phyloP scores from a whole-genome alignment of 2,888 invertebrate genomes.

The Ectobius pallidus region DNA sequence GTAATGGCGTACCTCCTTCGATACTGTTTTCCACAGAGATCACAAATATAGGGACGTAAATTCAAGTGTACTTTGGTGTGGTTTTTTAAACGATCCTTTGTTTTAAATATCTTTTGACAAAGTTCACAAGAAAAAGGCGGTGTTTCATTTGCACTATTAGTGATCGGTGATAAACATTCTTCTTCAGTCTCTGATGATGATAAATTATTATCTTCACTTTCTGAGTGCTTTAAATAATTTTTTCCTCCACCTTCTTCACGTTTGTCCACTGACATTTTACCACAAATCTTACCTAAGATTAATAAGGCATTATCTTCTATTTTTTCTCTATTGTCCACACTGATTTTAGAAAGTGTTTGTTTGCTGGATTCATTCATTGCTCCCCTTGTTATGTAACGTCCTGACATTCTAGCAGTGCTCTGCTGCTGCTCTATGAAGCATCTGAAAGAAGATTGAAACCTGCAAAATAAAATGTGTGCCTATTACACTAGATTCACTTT shows the following conservation, averaged over 20 bases:
- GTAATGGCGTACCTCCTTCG: not conserved
- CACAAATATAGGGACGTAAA: not conserved
- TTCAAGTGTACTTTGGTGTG: slow-evolving; percentile 60
- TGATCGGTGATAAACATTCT: not conserved
- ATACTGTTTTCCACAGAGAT: not conserved
- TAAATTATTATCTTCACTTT: too few species aligned
- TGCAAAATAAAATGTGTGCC: slow-evolving; percentile 31
- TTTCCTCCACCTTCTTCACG: too few species aligned
- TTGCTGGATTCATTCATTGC: too few species aligned
- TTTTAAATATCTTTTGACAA: slow-evolving; percentile 62
- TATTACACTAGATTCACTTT: too few species aligned
- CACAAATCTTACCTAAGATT: too few species aligned
- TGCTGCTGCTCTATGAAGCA: slow-evolving; percentile 16
- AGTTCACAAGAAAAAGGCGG: slow-evolving; percentile 49
- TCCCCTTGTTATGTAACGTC: too few species aligned
- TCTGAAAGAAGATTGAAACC: slow-evolving; percentile 17
- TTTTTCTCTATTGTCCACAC: too few species aligned
- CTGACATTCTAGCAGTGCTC: not conserved
- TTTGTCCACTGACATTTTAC: too few species aligned
- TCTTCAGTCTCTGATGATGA: not conserved
- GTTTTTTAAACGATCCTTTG: slow-evolving; percentile 59
- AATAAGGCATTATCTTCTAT: too few species aligned
- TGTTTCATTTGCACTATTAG: slow-evolving; percentile 19
- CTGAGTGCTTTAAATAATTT: too few species aligned
- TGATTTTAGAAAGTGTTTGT: too few species aligned